These are phyloP conservation scores for Tolmerus cingulatus DNA, from an alignment of 2,888 invertebrate species.

Conservation along the genomic window DNA sequence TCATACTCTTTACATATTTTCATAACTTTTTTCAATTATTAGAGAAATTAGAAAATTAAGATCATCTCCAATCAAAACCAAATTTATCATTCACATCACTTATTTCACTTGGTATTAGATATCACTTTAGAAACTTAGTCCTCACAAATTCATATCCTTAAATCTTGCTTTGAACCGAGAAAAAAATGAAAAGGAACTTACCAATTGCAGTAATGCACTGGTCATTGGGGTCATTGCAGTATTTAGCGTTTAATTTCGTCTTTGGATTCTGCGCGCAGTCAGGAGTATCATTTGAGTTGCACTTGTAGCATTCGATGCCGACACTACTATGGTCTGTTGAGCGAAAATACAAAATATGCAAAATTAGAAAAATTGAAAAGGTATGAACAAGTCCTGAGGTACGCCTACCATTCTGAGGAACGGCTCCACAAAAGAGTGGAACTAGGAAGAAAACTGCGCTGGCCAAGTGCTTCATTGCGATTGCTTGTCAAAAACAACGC, in stretches of 20 bases:
- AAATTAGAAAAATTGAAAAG: neutral
- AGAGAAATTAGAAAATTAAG: no score
- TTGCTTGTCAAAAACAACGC: neutral
- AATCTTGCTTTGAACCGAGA: neutral
- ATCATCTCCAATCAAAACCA: no score
- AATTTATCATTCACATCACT: no score
- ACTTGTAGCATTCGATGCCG: constrained; percentile 3
- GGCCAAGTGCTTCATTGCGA: neutral
- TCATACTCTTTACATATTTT: no score
- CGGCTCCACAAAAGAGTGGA: neutral
- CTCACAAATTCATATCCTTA: no score
- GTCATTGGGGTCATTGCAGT: neutral
- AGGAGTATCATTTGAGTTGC: constrained; percentile 29
- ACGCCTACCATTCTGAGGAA: neutral
- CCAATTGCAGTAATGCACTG: neutral
- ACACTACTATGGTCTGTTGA: neutral
- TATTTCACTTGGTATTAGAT: no score
- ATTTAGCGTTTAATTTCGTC: neutral
- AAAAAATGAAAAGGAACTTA: neutral
- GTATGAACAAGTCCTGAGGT: neutral
- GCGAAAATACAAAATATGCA: neutral
- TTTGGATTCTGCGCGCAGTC: constrained; percentile 23
- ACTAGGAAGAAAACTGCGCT: neutral
- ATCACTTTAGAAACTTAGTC: no score
- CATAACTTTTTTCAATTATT: no score